phyloP scores from a whole-genome alignment of 2,888 invertebrate species.

The Charanyca ferruginea region DNA sequence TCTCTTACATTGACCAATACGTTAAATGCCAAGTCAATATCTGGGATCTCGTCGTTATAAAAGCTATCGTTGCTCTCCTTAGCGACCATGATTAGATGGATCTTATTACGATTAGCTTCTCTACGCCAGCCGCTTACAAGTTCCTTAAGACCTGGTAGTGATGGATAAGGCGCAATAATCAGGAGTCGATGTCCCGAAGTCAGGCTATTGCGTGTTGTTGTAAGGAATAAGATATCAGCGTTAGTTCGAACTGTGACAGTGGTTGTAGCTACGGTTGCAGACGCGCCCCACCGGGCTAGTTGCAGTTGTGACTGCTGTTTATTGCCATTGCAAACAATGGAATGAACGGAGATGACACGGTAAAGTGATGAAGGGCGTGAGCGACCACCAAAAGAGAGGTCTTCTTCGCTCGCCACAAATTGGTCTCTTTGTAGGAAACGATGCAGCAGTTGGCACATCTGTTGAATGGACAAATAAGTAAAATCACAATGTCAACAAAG shows the following conservation, averaged over 20 bases:
- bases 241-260: slow-evolving; percentile 54
- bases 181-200: slow-evolving; percentile 50
- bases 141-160: slow-evolving; percentile 56
- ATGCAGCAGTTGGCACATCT: slow-evolving; percentile 47
- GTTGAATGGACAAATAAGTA: slow-evolving; percentile 8
- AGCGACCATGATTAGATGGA: slow-evolving; percentile 55
- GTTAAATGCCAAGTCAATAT: slow-evolving; percentile 55
- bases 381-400: background rate
- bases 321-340: slow-evolving; percentile 20
- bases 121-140: slow-evolving; percentile 62
- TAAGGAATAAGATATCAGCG: slow-evolving; percentile 57
- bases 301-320: slow-evolving; percentile 45
- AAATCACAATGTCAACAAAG: background rate
- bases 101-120: slow-evolving; percentile 51
- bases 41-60: slow-evolving; percentile 31
- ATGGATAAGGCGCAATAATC: slow-evolving; percentile 59
- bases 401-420: slow-evolving; percentile 55
- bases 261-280: slow-evolving; percentile 26
- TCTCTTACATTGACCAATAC: slow-evolving; percentile 56
- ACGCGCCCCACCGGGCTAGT: slow-evolving; percentile 56
- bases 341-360: slow-evolving; percentile 40
- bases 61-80: slow-evolving; percentile 29
- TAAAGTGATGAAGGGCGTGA: slow-evolving; percentile 35
- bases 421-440: slow-evolving; percentile 31
- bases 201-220: slow-evolving; percentile 45